Evolutionary conservation across 2,797 vertebrate species (phyloP).

Genomic region (Poliocrania exsul): DNA sequence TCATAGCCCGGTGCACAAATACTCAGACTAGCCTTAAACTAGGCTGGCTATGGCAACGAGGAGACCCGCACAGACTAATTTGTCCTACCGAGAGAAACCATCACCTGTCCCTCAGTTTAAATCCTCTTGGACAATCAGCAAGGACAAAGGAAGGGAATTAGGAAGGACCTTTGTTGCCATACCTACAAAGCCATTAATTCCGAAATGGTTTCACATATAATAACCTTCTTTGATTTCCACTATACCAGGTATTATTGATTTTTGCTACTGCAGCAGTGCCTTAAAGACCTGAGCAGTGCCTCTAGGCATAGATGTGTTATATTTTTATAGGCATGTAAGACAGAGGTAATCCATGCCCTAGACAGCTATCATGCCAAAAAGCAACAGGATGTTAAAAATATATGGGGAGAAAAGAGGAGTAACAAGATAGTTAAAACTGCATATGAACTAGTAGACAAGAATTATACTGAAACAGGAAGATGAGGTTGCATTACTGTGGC

Average conservation of each 20-base stretch:
- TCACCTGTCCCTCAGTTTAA: neutral
- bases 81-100: neutral
- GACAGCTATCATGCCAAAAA: neutral
- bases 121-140: neutral
- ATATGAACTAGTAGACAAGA: neutral
- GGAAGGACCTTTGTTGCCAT: neutral
- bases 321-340: neutral
- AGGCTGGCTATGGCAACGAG: neutral
- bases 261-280: neutral
- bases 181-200: neutral
- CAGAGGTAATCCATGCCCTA: neutral
- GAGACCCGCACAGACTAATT: neutral
- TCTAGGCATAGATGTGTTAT: neutral
- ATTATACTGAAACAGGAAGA: neutral
- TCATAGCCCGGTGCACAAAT: accelerated
- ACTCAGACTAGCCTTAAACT: neutral
- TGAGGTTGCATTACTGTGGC: neutral
- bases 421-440: neutral
- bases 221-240: neutral
- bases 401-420: neutral
- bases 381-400: neutral
- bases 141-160: neutral
- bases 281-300: neutral
- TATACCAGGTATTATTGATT: neutral
- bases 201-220: neutral